Evolutionary conservation across 35 echinoderm and acorn worm species (phyloP), one percentile per base, ranked within the genome.

Genomic region (Ptychodera flava): DNA sequence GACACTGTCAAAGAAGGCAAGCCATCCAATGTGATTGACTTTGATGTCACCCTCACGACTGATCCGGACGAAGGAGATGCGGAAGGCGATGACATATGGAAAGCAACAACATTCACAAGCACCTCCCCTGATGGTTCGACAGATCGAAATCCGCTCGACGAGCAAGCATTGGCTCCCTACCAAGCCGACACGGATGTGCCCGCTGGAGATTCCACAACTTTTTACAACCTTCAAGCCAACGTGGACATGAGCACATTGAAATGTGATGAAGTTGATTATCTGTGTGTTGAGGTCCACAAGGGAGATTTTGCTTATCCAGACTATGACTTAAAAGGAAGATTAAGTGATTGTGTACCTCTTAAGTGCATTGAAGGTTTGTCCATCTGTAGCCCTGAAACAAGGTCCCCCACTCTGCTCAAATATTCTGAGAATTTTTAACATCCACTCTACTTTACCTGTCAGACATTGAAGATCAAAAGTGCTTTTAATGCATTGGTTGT

Each of bases 321-420:
- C n/a, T n/a, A n/a, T n/a, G n/a, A n/a, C n/a, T n/a, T n/a, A n/a
- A n/a, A n/a, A n/a, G n/a, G n/a, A n/a, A n/a, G n/a, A n/a, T n/a
- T n/a, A n/a, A n/a, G n/a, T n/a, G n/a, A n/a, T n/a, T 97, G 94
- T 97, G 79, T 85, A 88, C 36, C 83, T 76, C 77, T 97, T 38
- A 33, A 90, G 38, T 97, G 94, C 90, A n/a, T n/a, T n/a, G n/a
- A n/a, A n/a, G n/a, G n/a, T n/a, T n/a, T n/a, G n/a, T n/a, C n/a
- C n/a, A n/a, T n/a, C n/a, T n/a, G n/a, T n/a, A n/a, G n/a, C n/a
- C n/a, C n/a, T n/a, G n/a, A n/a, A n/a, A n/a, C n/a, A n/a, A n/a
- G n/a, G n/a, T n/a, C n/a, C n/a, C n/a, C n/a, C n/a, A n/a, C n/a
- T n/a, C n/a, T n/a, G n/a, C n/a, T n/a, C n/a, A n/a, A n/a, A n/a